A percentile compares a stretch with the other conserved stretches of the same genome.
These are phyloP conservation scores for Meteorus colon DNA, from an alignment of 2,888 invertebrate genomes.

Conservation along the genomic window DNA sequence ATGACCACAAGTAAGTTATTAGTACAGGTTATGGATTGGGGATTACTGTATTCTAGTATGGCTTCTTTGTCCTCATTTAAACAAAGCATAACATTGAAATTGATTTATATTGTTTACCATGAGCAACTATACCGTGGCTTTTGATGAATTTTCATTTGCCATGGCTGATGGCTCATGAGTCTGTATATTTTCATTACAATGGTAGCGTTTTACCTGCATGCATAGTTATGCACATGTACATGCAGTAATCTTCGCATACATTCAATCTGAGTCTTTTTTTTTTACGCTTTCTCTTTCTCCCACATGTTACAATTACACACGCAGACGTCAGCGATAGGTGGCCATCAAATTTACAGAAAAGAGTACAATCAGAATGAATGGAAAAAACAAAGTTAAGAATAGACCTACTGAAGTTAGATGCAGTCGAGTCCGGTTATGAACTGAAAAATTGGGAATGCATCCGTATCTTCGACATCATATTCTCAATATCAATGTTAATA, in stretches of 20 bases:
- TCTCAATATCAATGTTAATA: too few species aligned
- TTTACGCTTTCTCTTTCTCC: constrained; percentile 39
- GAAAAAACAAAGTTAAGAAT: background rate
- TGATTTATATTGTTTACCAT: background rate
- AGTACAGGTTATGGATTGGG: constrained; percentile 5
- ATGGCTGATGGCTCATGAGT: constrained; percentile 19
- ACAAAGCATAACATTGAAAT: background rate
- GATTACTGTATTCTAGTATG: constrained; percentile 21
- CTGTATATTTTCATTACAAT: constrained; percentile 3
- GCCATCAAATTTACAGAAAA: constrained; percentile 32
- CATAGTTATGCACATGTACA: background rate
- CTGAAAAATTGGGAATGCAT: too few species aligned
- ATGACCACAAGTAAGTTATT: constrained; percentile 19
- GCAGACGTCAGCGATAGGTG: background rate
- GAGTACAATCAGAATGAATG: background rate
- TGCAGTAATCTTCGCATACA: background rate
- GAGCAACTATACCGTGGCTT: background rate
- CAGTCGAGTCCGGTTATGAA: too few species aligned
- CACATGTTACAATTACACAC: constrained; percentile 4
- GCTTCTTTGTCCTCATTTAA: constrained; percentile 36
- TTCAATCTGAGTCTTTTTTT: constrained; percentile 15
- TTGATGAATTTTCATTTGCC: constrained; percentile 33
- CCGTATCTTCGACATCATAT: too few species aligned
- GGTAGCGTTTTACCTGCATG: background rate
- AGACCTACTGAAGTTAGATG: too few species aligned